Evolutionary conservation across 2,888 invertebrate species (phyloP), one percentile per base, ranked within the genome.

Genomic region (Nephrotoma appendiculata): DNA sequence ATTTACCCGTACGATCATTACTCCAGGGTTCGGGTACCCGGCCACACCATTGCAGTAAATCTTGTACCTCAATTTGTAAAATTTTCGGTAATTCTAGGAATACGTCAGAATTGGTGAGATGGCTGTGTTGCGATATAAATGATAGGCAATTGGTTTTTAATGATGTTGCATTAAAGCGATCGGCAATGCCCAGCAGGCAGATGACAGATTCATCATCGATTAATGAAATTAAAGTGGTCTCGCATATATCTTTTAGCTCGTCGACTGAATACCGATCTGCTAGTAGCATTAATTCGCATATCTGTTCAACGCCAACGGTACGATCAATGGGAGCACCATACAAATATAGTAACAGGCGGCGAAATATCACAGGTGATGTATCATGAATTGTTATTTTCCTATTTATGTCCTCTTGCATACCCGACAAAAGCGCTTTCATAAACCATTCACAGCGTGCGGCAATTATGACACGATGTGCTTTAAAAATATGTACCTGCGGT

Each of bases 381-480:
- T 95, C 95, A 88, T 94, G 94, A 87, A 95, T 93, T 12, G 94
- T 92, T 87, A 95, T 95, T 48, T 85, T 57, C 94, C 93, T 94
- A 89, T 94, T 94, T 88, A 95, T 95, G 41, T 94, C 93, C 91
- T 95, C 95, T 89, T 94, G 92, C 95, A 95, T 95, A 86, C 95
- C 95, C 86, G 94, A 95, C 84, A 94, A 92, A 15, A 95, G 90
- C 0, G 95, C 95, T 88, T 95, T 92, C 86, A 94, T 92, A 89
- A 95, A 95, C 95, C 95, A 95, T 89, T 95, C 94, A 90, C 95
- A 95, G 86, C 94, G 89, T 0, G 95, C 92, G 4, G 95, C 94
- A 12, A 95, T 93, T 87, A 95, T 93, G 11, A 95, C 94, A 87
- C 95, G 92, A 90, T 95, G 95, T 0, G 95, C 93, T 87, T 92